These are phyloP conservation scores for Mugil cephalus DNA, from an alignment of 2,113 vertebrate genomes.

Conservation along the genomic window DNA sequence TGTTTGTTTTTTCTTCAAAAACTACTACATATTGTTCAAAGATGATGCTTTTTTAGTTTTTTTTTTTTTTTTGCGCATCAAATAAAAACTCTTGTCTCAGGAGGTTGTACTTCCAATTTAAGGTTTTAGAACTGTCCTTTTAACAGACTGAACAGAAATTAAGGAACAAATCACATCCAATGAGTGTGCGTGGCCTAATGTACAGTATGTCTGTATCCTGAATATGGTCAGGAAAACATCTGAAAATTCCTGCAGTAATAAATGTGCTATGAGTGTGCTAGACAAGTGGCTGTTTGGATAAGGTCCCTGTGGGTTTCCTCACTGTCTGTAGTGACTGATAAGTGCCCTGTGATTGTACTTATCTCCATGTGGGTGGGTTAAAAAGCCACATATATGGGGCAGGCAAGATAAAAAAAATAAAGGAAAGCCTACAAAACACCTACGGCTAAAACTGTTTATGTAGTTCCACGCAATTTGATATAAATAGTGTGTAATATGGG, in stretches of 20 bases:
- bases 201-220: background rate
- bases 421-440: constrained; percentile 49
- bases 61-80: no score
- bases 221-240: background rate
- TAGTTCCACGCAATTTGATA: constrained; percentile 73
- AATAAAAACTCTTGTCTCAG: no score
- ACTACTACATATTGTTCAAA: no score
- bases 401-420: constrained; percentile 33
- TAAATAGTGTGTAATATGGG: constrained; percentile 77
- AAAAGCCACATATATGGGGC: constrained; percentile 58
- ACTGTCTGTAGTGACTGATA: constrained; percentile 65
- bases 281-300: constrained; percentile 53
- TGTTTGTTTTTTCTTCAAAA: no score
- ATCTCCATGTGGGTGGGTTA: constrained; percentile 69
- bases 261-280: constrained; percentile 2
- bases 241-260: background rate
- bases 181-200: background rate
- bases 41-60: no score
- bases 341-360: constrained; percentile 62
- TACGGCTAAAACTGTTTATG: constrained; percentile 70
- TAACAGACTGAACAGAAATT: background rate
- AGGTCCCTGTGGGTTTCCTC: constrained; percentile 56
- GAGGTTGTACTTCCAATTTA: background rate
- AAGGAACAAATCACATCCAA: background rate
- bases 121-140: background rate